Evolutionary conservation across 2,113 vertebrate genomes (phyloP), one percentile per base, ranked within the genome.

Genomic region (Rhinichthys klamathensis): DNA sequence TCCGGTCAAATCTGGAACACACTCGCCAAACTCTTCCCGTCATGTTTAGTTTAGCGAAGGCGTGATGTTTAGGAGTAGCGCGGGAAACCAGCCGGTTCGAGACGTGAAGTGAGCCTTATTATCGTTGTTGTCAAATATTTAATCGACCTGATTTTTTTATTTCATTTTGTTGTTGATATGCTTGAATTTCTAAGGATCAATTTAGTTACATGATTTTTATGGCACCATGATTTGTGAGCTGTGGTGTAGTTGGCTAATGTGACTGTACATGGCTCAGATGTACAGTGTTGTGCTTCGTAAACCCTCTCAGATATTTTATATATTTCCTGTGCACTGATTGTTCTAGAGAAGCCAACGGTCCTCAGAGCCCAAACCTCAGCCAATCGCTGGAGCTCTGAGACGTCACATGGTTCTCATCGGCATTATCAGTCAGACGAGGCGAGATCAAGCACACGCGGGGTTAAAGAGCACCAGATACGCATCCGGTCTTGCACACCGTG

Each of bases 221-320:
- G 84, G 84, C 76, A 77, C 77, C 87, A 86, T 89, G 84, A 86
- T 87, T 82, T 16, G 85, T 78, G 82, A 87, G 82, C 83, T 86
- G 84, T 89, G 87, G 78, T 89, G 87, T 89, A 86, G 87, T 89
- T 88, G 89, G 86, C 89, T 88, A 88, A 88, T 32, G 86, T 89
- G 77, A 88, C 86, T 86, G 88, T 86, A 82, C 89, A 84, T 86
- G 82, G 72, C 87, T 84, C 56, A 75, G 75, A 63, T 89, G 84
- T 89, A 82, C 25, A 49, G 67, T 82, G 82, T 86, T 87, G 85
- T 89, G n/a, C 67, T 86, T 65, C 60, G 70, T 81, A 82, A 41
- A 41, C 72, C 75, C 84, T 85, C 75, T 79, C 58, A 75, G 60
- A 82, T 86, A 63, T 82, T 80, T 82, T 54, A 30, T 41, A 89